Evolutionary conservation across 2,888 invertebrate genomes (phyloP), one percentile per base, ranked within the genome.

Genomic region (Ferrisia virgata): DNA sequence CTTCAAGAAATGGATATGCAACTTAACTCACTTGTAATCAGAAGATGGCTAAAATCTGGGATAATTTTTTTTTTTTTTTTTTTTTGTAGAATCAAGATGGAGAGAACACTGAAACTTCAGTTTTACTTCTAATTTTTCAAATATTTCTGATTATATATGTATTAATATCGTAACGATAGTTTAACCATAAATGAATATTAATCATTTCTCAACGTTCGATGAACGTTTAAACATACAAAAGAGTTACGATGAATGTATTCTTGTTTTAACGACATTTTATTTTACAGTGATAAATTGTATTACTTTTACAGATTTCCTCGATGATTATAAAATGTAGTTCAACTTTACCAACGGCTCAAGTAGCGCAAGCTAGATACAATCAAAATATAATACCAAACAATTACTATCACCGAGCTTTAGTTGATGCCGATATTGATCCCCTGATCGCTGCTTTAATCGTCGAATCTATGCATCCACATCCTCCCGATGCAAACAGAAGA

Each of bases 401-500:
- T 22, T 69, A 25, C 69, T 40, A 72, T 25, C 69, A 69, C 4
- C 36, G 82, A 43, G 82, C 82, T 8, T 22, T 82, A 11, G 40
- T 82, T 13, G 82, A 82, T 18, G 69, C 36, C 25, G 82, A 82
- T 40, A 82, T 82, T 25, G 82, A 82, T 72, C 82, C 82, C 9
- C 25, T 82, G n/a, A 82, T 82, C 28, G 82, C 82, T 5, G 82
- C 82, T 15, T 72, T 82, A 9, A 82, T 82, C 69, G 82, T 82
- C 69, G 82, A 82, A 69, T 82, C 82, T 1, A 82, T 82, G 82
- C 82, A 82, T 82, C 82, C 39, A 25, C 69, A 82, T 82, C 82
- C 39, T 43, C 69, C 39, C 39, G 72, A 82, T 39, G 82, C 72
- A 2, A 82, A 82, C 31, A 31, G 82, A 43, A 58, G 82, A 69